Evolutionary conservation across 2,797 vertebrate species (phyloP).

Genomic region (Hoplostethus mediterraneus): DNA sequence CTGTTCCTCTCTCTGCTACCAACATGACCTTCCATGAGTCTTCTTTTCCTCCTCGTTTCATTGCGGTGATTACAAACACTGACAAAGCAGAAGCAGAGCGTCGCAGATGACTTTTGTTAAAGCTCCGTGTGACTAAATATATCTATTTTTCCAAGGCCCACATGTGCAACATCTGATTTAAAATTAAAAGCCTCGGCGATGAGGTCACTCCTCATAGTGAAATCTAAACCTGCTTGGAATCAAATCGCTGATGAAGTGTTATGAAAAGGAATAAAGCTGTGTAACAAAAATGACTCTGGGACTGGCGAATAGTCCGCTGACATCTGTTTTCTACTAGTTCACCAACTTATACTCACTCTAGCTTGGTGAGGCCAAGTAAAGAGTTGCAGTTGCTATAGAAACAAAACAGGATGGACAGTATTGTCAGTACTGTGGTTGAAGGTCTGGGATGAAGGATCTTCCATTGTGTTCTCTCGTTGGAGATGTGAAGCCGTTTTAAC

Average conservation of each 20-base stretch:
- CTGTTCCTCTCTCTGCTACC: slow-evolving; percentile 67
- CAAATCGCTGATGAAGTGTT: slow-evolving; percentile 70
- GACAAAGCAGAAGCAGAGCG: slow-evolving; percentile 62
- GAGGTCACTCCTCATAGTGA: slow-evolving; percentile 65
- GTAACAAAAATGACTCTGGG: slow-evolving; percentile 61
- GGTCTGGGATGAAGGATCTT: slow-evolving; percentile 66
- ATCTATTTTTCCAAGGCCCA: slow-evolving; percentile 33
- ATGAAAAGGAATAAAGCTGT: slow-evolving; percentile 65
- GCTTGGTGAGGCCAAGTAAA: slow-evolving; percentile 59
- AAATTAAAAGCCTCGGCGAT: slow-evolving; percentile 65
- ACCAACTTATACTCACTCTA: slow-evolving; percentile 70
- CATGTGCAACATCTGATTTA: slow-evolving; percentile 51
- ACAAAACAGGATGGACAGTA: slow-evolving; percentile 82
- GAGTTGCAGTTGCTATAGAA: slow-evolving; percentile 79
- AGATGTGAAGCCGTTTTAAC: slow-evolving; percentile 42
- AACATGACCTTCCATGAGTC: slow-evolving; percentile 52
- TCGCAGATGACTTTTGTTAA: slow-evolving; percentile 50
- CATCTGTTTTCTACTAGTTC: slow-evolving; percentile 78
- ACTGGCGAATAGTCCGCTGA: slow-evolving; percentile 61
- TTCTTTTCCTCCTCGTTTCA: slow-evolving; percentile 63
- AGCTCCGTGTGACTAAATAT: slow-evolving; percentile 50
- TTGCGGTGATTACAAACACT: slow-evolving; percentile 64
- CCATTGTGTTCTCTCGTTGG: slow-evolving; percentile 68
- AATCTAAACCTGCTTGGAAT: slow-evolving; percentile 57
- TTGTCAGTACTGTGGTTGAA: slow-evolving; percentile 60